Evolutionary conservation across 2,113 vertebrate genomes (phyloP).

Genomic region (Pelusios castaneus): DNA sequence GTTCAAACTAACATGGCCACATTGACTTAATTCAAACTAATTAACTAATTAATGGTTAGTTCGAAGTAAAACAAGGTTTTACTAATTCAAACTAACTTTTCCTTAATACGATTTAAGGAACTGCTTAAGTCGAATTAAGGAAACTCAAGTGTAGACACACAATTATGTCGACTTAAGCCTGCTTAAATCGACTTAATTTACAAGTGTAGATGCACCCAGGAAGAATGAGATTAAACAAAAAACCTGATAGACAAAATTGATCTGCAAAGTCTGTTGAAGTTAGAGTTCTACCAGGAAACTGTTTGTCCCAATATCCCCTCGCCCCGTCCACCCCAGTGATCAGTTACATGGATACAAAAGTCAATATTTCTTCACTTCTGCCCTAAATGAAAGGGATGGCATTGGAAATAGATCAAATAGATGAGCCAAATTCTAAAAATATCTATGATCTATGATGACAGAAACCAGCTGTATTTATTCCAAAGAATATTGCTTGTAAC

Average conservation of each 20-base stretch:
- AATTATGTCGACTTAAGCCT: too few species aligned
- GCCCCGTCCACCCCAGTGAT: background rate
- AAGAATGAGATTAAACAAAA: background rate
- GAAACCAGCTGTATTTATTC: background rate
- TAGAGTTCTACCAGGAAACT: background rate
- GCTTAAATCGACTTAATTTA: too few species aligned
- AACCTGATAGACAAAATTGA: background rate
- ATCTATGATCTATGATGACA: background rate
- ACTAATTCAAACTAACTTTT: too few species aligned
- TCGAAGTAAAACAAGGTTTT: too few species aligned
- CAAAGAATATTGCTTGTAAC: fast-evolving
- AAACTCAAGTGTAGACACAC: too few species aligned
- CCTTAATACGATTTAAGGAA: too few species aligned
- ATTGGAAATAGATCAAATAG: fast-evolving
- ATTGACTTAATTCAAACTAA: too few species aligned
- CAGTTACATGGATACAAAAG: too few species aligned
- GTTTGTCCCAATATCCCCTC: background rate
- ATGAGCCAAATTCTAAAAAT: background rate
- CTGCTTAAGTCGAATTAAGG: too few species aligned
- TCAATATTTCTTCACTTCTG: background rate
- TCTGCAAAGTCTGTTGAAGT: background rate
- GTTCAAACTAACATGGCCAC: too few species aligned
- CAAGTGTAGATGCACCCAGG: too few species aligned
- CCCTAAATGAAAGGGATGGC: background rate
- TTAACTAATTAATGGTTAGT: too few species aligned